These are phyloP conservation scores for Adela reaumurella DNA, from an alignment of 2,888 invertebrate species.

Conservation along the genomic window DNA sequence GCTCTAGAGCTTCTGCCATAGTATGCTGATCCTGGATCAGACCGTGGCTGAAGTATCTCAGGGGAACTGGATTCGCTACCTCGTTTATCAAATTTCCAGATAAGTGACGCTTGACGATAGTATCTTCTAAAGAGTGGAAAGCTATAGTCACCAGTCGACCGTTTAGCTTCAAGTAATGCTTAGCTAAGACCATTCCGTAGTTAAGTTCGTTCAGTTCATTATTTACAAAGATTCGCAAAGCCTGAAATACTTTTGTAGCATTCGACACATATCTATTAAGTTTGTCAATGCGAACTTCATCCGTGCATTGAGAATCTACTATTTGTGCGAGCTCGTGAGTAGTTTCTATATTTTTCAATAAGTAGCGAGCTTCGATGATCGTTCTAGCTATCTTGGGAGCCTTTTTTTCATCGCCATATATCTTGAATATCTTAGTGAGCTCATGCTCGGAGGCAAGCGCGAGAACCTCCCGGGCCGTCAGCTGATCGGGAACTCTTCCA, in stretches of 20 bases:
- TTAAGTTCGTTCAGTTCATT: conserved; percentile 95
- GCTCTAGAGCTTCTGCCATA: conserved; percentile 58
- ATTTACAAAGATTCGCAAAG: conserved; percentile 91
- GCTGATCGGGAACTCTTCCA: conserved; percentile 61
- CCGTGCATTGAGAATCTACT: conserved; percentile 60
- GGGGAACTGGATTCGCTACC: conserved; percentile 65
- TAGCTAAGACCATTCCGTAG: conserved; percentile 77
- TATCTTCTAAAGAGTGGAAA: conserved; percentile 93
- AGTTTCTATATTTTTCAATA: conserved; percentile 71
- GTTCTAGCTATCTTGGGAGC: conserved; percentile 84
- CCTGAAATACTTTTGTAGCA: conserved; percentile 92
- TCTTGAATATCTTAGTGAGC: conserved; percentile 78
- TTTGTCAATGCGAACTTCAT: conserved; percentile 63
- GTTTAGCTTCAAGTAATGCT: conserved; percentile 69
- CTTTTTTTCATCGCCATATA: conserved; percentile 88
- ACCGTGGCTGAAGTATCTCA: conserved; percentile 66
- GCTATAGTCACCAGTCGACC: conserved; percentile 80
- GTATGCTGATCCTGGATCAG: conserved; percentile 58
- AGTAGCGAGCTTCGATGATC: conserved; percentile 77
- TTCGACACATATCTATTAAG: conserved; percentile 71
- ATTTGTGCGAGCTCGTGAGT: conserved; percentile 79
- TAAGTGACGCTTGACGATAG: conserved; percentile 87
- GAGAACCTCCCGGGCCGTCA: conserved; percentile 85
- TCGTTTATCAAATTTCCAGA: conserved; percentile 72
- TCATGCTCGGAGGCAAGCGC: conserved; percentile 74